Evolutionary conservation across 2,888 invertebrate genomes (phyloP).

Genomic region (Cryptocephalus moraei): DNA sequence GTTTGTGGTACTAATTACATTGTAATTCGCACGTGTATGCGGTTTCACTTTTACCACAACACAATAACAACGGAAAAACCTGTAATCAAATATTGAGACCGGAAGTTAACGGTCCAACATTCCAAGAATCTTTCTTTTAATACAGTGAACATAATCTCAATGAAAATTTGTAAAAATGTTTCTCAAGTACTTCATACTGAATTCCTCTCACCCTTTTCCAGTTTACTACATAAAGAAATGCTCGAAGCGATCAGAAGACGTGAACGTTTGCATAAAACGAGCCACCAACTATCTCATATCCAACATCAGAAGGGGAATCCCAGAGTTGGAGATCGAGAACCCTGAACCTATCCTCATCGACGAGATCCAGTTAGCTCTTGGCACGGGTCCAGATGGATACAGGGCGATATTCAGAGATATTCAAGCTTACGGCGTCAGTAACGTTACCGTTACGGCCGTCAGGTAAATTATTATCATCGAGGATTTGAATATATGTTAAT

Average conservation of each 20-base stretch:
- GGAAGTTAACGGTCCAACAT: too few relatives aligned
- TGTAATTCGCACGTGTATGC: too few relatives aligned
- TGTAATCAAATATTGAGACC: too few relatives aligned
- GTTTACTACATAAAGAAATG: slow-evolving; percentile 64
- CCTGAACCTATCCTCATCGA: slow-evolving; percentile 76
- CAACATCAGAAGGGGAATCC: slow-evolving; percentile 62
- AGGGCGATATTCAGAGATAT: slow-evolving; percentile 71
- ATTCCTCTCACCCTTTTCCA: slow-evolving; percentile 1
- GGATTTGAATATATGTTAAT: slow-evolving; percentile 1
- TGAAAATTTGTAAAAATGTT: too few relatives aligned
- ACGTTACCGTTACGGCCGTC: slow-evolving; percentile 67
- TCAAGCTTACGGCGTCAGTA: slow-evolving; percentile 70
- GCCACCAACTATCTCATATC: slow-evolving; percentile 66
- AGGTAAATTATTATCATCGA: slow-evolving; percentile 48
- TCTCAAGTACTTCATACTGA: too few relatives aligned
- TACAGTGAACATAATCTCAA: too few relatives aligned
- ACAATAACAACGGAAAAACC: too few relatives aligned
- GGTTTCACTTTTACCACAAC: too few relatives aligned
- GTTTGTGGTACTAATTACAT: too few relatives aligned
- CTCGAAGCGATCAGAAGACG: slow-evolving; percentile 54
- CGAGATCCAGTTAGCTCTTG: slow-evolving; percentile 69
- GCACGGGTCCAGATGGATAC: slow-evolving; percentile 74
- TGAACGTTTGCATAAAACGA: slow-evolving; percentile 63
- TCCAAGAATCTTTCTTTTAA: too few relatives aligned
- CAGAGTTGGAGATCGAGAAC: slow-evolving; percentile 59